Evolutionary conservation across 2,888 invertebrate genomes (phyloP), one percentile per base, ranked within the genome.

Genomic region (Harpalus rubripes): DNA sequence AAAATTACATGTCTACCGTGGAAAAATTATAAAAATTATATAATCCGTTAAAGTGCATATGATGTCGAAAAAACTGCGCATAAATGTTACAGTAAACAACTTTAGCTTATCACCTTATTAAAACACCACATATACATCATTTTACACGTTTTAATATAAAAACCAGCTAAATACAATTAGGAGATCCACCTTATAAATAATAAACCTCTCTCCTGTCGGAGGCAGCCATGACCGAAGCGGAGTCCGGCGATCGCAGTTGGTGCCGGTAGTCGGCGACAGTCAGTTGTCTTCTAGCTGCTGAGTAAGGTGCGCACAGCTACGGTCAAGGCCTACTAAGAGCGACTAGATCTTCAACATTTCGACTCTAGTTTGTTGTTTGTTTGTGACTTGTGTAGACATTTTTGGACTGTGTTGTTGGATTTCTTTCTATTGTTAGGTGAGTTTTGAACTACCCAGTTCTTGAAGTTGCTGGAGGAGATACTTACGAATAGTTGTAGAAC

Each of bases 201-300:
- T 59, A 59, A 18, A 18, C 59, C 59, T 63, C 59, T 15, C 63
- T 22, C 63, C 7, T 12, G 12, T 63, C 22, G 22, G 12, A 32
- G 63, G 18, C 10, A 63, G 26, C 63, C 22, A 12, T 63, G 63
- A 12, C 63, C 63, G 12, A 22, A 18, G 63, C 22, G 26, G 12
- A 7, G 63, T 18, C 22, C 8, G 22, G 63, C 68, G 39, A 26
- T 32, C 39, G 39, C 26, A 63, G 63, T 68, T 15, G 68, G 39
- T 74, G 44, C 72, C 72, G 72, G 72, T 74, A 74, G 72, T 74
- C 72, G 32, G 18, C 72, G 72, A 74, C 72, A 44, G 44, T 74
- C 72, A 74, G 72, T 74, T 74, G 72, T 18, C 72, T 74, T 18
- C 44, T 74, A 74, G 72, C 72, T 44, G 72, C 18, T 44, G 72